phyloP scores from a whole-genome alignment of 2,797 vertebrate species.

The Lutjanus argentimaculatus region DNA sequence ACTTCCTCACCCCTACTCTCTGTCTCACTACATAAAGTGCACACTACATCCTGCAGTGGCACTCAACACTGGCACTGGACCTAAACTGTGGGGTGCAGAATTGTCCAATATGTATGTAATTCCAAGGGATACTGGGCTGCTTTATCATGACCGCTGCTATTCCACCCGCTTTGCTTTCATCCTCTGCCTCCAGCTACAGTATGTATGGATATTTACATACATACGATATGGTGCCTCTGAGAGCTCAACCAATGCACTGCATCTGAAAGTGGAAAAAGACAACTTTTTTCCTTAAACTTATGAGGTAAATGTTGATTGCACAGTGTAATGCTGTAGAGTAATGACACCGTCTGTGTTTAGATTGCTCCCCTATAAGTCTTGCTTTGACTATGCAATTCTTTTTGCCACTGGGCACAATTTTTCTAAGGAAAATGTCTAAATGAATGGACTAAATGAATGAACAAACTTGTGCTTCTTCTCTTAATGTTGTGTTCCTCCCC shows the following conservation, averaged over 20 bases:
- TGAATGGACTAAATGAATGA: too few species aligned
- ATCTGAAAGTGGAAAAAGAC: too few species aligned
- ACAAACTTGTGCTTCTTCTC: too few species aligned
- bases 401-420: too few species aligned
- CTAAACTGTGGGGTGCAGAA: slow-evolving; percentile 29
- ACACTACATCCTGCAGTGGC: slow-evolving; percentile 1
- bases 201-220: slow-evolving; percentile 8
- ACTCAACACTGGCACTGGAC: slow-evolving; percentile 3
- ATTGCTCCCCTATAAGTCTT: too few species aligned
- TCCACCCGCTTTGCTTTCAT: slow-evolving; percentile 7
- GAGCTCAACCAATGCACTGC: background rate
- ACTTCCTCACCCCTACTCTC: slow-evolving; percentile 16
- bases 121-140: slow-evolving; percentile 14
- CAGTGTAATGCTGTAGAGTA: too few species aligned
- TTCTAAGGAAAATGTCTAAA: too few species aligned
- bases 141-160: slow-evolving; percentile 25
- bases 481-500: too few species aligned
- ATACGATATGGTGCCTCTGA: background rate
- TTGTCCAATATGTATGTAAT: slow-evolving; percentile 9
- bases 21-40: slow-evolving; percentile 8
- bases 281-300: too few species aligned
- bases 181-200: background rate
- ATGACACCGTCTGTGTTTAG: too few species aligned
- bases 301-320: too few species aligned
- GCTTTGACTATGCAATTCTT: too few species aligned